Evolutionary conservation across 2,888 invertebrate genomes (phyloP), one percentile per base, ranked within the genome.

Genomic region (Adelognathus sp.): DNA sequence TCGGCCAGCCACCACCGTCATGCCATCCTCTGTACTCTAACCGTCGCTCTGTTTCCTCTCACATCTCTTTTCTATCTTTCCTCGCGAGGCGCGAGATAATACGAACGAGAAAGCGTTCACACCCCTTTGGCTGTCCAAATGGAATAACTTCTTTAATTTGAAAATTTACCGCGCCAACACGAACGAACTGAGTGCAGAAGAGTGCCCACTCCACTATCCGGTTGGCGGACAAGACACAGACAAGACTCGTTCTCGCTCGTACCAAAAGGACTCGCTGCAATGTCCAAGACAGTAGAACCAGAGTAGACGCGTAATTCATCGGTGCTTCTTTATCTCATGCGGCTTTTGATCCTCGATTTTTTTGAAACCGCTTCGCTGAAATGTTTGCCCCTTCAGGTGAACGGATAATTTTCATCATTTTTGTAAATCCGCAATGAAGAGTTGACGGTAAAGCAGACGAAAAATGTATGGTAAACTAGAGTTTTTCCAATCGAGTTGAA

Each of bases 141-240:
- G 90, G 90, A 91, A 90, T 91, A 90, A 91, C 89, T 91, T 91
- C 91, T 91, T 91, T 91, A 91, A 91, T 91, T 90, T 90, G 89
- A 84, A 86, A 89, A 91, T 91, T 91, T 91, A 91, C 88, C 87
- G 87, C 83, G 77, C 66, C 46, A 52, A 61, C 76, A 78, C 71
- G 75, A 61, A 73, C 36, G 41, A 63, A 18, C 29, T 29, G 41
- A 46, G 31, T 46, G 36, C 31, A n/a, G 41, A 61, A 11, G 36
- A 14, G 7, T n/a, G 54, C 16, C 11, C 9, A 9, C 54, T 21
- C 21, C 7, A n/a, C 24, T 50, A 16, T 46, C 50, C 41, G 67
- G 67, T 67, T 67, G 54, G 54, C 67, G 52, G n/a, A n/a, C 67
- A 24, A n/a, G 11, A 4, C 21, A 3, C 21, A 0, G 5, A 16